Base-by-base conservation (phyloP, 1,140 invertebrate genomes). In the Pseudoatta argentina region DNA sequence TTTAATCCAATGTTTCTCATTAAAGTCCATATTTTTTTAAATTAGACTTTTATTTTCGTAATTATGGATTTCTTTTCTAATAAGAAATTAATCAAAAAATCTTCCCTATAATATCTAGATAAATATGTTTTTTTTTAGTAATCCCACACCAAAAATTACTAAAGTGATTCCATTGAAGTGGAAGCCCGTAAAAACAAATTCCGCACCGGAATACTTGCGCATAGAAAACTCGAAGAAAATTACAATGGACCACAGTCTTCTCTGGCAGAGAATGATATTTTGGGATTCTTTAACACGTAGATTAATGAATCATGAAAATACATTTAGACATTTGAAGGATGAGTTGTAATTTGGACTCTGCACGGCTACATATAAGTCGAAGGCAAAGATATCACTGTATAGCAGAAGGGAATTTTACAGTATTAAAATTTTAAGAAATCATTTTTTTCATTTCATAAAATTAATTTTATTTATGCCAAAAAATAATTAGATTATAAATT, bases 121-220 rank as follows among this genome's bases (percentile, higher is more conserved):
- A 4, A 57, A 79, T 53, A 18, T 24, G 24, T 30, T 59, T 1
- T 34, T 34, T 91, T 94, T 30, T 73, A 96, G 96, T 86, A 95
- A 96, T 91, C 96, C 96, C 6, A 96, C 95, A 4, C 95, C 95
- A 0, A 91, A 94, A 88, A 66, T 93, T 4, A 93, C 94, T 5
- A 12, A 83, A 1, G 14, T 92, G 10, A 77, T 94, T 44, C 92
- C 94, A 10, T 27, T 93, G 0, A 95, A 95, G 85, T 96, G 96
- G 96, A 91, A 93, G n/a, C 95, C 96, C 51, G 92, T 96, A 0
- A 94, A 91, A 55, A 94, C 94, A 0, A 3, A 14, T 10, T 34
- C 93, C 3, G 78, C 92, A 3, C 92, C 95, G 59, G 95, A 96
- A 85, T 96, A 96, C 87, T 92, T 95, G 44, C 79, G 93, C 66